Percentiles rank a stretch among this genome's conserved stretches.
These are phyloP conservation scores for Drosophila mimetica DNA, from an alignment of 2,888 invertebrate species.

Conservation along the genomic window DNA sequence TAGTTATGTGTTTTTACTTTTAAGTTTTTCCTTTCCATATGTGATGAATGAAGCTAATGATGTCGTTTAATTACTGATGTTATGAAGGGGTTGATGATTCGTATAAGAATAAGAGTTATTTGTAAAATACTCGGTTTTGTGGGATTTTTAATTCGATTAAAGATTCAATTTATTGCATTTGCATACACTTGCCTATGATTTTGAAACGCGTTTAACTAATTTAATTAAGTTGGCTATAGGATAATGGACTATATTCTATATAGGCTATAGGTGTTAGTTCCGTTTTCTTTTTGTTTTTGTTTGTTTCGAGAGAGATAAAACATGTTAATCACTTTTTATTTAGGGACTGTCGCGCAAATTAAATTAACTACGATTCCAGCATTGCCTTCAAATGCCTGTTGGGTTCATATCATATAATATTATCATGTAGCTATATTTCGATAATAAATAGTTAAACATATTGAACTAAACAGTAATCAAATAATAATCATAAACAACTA, in stretches of 20 bases:
- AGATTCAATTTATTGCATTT: constrained; percentile 33
- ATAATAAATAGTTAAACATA: constrained; percentile 77
- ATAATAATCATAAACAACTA: constrained; percentile 71
- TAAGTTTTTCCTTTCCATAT: constrained; percentile 30
- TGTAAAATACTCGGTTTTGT: constrained; percentile 42
- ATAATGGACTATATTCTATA: constrained; percentile 64
- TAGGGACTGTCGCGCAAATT: constrained; percentile 74
- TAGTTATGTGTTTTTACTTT: constrained; percentile 33
- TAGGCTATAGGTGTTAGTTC: constrained; percentile 61
- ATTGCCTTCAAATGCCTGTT: constrained; percentile 42
- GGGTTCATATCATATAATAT: constrained; percentile 43
- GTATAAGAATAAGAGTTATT: constrained; percentile 38
- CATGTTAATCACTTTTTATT: constrained; percentile 65
- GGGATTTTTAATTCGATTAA: constrained; percentile 57
- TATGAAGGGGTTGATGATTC: constrained; percentile 20
- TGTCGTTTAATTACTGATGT: constrained; percentile 20
- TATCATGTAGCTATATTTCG: constrained; percentile 71
- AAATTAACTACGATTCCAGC: constrained; percentile 66
- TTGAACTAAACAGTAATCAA: constrained; percentile 76
- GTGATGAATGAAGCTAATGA: constrained; percentile 51
- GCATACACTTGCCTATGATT: constrained; percentile 68
- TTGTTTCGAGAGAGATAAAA: constrained; percentile 51
- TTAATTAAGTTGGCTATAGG: constrained; percentile 72
- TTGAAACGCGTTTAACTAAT: constrained; percentile 74
- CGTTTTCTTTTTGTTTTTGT: constrained; percentile 14